Conservation (phyloP, 2,113 vertebrate genomes). For the Athene cunicularia region DNA sequence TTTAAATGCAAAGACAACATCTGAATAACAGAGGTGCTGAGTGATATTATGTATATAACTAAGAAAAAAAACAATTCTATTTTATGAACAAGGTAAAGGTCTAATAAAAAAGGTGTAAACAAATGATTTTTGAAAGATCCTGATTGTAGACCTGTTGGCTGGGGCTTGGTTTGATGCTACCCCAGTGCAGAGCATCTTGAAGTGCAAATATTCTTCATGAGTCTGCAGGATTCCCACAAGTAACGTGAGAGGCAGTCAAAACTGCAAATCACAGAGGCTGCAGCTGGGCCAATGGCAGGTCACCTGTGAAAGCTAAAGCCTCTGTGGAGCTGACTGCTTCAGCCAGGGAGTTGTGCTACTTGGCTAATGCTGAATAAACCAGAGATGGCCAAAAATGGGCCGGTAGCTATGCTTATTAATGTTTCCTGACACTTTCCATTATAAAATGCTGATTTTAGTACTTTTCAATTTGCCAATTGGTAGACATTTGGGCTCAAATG, state of each 20-base stretch:
- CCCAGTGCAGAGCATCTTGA: background rate
- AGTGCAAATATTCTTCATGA: background rate
- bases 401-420: background rate
- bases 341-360: background rate
- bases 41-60: background rate
- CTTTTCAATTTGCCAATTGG: background rate
- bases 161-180: background rate
- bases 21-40: background rate
- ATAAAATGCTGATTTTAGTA: background rate
- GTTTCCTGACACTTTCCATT: background rate
- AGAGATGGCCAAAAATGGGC: background rate
- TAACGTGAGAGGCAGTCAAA: background rate
- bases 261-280: fast-evolving
- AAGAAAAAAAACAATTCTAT: background rate
- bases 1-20: background rate
- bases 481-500: background rate
- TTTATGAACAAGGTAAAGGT: background rate
- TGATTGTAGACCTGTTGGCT: background rate
- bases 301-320: background rate
- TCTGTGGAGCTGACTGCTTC: background rate
- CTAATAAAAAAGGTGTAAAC: background rate
- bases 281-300: background rate
- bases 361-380: background rate
- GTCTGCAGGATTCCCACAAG: background rate
- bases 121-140: background rate